A percentile compares a stretch with the other conserved stretches of the same genome.
Evolutionary conservation across 1,140 invertebrate genomes (phyloP).

Genomic region (Drosophila mojavensis): DNA sequence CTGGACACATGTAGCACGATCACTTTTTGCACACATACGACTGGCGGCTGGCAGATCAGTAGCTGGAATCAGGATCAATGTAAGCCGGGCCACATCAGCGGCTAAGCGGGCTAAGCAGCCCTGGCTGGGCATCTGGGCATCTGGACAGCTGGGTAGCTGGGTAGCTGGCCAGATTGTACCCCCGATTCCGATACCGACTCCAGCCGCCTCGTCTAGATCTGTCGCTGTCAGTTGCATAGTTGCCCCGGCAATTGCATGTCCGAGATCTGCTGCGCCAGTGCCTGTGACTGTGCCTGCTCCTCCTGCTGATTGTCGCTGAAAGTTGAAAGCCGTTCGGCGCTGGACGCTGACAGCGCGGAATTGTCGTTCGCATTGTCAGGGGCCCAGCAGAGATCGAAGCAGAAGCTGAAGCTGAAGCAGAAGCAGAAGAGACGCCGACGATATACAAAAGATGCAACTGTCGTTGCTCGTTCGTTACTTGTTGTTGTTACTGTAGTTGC

Average conservation of each 20-base stretch:
- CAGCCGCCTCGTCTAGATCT: constrained; percentile 70
- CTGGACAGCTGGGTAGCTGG: too few relatives aligned
- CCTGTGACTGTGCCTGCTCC: neutral
- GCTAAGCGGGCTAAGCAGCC: neutral
- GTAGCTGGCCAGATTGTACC: constrained; percentile 8
- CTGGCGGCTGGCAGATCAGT: constrained; percentile 57
- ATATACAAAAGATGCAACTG: constrained; percentile 81
- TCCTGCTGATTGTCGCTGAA: constrained; percentile 65
- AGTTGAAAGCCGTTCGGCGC: constrained; percentile 71
- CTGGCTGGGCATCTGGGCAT: neutral
- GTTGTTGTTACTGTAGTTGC: constrained; percentile 8
- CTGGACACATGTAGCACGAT: constrained; percentile 78
- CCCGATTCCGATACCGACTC: constrained; percentile 28
- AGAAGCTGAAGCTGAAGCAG: neutral
- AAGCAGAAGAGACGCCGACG: constrained; percentile 53
- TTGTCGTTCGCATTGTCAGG: constrained; percentile 79
- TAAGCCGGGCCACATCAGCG: constrained; percentile 55
- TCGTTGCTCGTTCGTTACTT: constrained; percentile 54
- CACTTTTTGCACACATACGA: constrained; percentile 56
- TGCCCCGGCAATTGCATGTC: constrained; percentile 77
- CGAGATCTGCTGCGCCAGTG: constrained; percentile 25
- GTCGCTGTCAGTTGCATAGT: constrained; percentile 78
- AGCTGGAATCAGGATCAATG: constrained; percentile 80
- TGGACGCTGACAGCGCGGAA: constrained; percentile 76
- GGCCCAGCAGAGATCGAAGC: constrained; percentile 20